A percentile compares a stretch with the other conserved stretches of the same genome.
phyloP scores from a whole-genome alignment of 23 tunicate species.

The Oikopleura albicans region DNA sequence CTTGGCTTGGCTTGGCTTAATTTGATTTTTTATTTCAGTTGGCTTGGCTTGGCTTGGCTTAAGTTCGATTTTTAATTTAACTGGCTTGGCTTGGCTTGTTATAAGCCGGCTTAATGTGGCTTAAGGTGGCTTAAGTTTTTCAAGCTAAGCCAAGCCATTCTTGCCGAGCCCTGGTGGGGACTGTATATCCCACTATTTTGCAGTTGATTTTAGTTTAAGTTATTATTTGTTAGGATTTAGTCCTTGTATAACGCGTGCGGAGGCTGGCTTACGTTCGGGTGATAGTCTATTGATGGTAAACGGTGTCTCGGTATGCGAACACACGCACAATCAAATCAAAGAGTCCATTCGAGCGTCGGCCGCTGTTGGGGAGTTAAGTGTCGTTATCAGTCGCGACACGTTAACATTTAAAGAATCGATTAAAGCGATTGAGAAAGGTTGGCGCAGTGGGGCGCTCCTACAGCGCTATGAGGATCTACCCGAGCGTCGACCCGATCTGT shows the following conservation, averaged over 20 bases:
- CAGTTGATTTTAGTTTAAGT: too few species aligned
- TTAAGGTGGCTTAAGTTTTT: too few species aligned
- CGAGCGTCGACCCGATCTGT: background rate
- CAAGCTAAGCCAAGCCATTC: too few species aligned
- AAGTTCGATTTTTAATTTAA: too few species aligned
- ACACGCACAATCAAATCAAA: background rate
- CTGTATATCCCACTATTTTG: too few species aligned
- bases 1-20: too few species aligned
- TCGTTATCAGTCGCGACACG: background rate
- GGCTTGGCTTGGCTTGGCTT: too few species aligned
- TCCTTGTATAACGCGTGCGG: background rate
- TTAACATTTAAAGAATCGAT: background rate
- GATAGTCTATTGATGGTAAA: background rate
- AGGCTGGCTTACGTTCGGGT: background rate
- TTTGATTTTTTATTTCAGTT: too few species aligned
- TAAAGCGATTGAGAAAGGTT: background rate
- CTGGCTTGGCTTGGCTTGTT: too few species aligned
- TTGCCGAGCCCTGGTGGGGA: too few species aligned
- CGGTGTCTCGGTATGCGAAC: background rate
- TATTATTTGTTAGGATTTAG: background rate
- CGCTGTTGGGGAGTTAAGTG: background rate
- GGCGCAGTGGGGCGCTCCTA: background rate
- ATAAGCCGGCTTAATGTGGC: too few species aligned
- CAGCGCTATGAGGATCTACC: background rate
- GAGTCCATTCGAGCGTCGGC: background rate